phyloP scores from a whole-genome alignment of 2,797 vertebrate species.

The Gymnothorax javanicus region DNA sequence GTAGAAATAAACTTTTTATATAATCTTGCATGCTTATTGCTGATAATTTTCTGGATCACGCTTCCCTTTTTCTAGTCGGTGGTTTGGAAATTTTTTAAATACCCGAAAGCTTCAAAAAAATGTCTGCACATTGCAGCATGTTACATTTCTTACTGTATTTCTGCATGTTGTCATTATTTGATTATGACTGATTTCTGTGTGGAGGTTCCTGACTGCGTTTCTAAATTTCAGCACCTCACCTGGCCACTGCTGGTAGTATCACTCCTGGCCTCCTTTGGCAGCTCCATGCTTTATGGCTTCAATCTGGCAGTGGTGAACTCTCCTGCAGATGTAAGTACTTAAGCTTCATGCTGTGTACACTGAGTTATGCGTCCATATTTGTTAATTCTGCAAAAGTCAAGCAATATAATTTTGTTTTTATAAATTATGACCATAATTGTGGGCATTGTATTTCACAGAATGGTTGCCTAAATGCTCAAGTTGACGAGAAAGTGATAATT shows the following conservation, averaged over 20 bases:
- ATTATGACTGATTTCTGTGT: neutral
- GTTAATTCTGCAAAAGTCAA: neutral
- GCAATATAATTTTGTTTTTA: too few relatives aligned
- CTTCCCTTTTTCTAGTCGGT: neutral
- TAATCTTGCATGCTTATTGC: too few relatives aligned
- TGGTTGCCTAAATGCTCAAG: too few relatives aligned
- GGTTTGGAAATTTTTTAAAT: neutral
- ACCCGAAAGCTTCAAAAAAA: neutral
- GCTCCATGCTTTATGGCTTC: slow-evolving; percentile 89
- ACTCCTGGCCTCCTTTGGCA: slow-evolving; percentile 84
- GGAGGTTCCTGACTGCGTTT: neutral
- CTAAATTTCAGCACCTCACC: slow-evolving; percentile 72
- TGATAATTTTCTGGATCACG: neutral
- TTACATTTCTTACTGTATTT: neutral
- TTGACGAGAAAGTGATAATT: too few relatives aligned
- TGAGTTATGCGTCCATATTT: neutral
- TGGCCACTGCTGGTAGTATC: slow-evolving; percentile 77
- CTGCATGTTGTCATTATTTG: neutral
- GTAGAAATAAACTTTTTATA: neutral
- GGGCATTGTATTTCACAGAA: too few relatives aligned
- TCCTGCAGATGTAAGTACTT: slow-evolving; percentile 76
- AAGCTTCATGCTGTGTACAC: neutral
- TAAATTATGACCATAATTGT: too few relatives aligned
- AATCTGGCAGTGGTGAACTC: slow-evolving; percentile 91
- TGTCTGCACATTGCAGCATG: neutral